phyloP scores from a whole-genome alignment of 2,113 vertebrate genomes.

The Callionymus lyra region DNA sequence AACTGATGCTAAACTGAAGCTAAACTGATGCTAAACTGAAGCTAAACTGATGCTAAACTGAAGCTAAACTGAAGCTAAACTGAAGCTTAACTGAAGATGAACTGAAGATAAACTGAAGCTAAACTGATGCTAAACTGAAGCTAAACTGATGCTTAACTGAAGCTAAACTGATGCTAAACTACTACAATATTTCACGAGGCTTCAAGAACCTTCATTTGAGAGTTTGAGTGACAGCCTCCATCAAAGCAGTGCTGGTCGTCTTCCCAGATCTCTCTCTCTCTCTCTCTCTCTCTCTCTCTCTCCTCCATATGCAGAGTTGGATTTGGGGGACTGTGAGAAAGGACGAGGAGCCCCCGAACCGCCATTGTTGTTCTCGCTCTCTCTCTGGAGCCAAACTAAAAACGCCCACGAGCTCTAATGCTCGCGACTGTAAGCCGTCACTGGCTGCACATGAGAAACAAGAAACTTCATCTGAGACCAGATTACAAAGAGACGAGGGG shows the following conservation, averaged over 20 bases:
- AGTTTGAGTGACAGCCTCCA: slow-evolving; percentile 25
- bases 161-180: too few relatives aligned
- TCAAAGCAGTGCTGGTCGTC: slow-evolving; percentile 53
- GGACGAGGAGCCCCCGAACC: slow-evolving; percentile 42
- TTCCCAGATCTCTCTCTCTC: slow-evolving; percentile 47
- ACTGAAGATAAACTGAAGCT: too few relatives aligned
- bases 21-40: too few relatives aligned
- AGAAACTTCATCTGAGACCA: slow-evolving; percentile 80
- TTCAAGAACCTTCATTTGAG: too few relatives aligned
- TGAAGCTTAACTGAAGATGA: too few relatives aligned
- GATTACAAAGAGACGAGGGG: slow-evolving; percentile 65
- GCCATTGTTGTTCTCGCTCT: slow-evolving; percentile 48
- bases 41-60: too few relatives aligned
- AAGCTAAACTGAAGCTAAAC: too few relatives aligned
- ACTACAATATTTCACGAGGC: too few relatives aligned
- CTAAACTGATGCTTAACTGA: too few relatives aligned
- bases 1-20: too few relatives aligned
- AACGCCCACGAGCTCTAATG: slow-evolving; percentile 63
- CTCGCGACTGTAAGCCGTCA: slow-evolving; percentile 71
- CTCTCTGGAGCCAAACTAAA: slow-evolving; percentile 54
- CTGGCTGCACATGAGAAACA: slow-evolving; percentile 74
- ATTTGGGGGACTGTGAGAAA: slow-evolving; percentile 42
- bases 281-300: slow-evolving; percentile 16
- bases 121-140: too few relatives aligned
- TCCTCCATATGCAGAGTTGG: slow-evolving; percentile 42